Evolutionary conservation across 2,113 vertebrate species (phyloP).

Genomic region (Amblyornis subalaris): DNA sequence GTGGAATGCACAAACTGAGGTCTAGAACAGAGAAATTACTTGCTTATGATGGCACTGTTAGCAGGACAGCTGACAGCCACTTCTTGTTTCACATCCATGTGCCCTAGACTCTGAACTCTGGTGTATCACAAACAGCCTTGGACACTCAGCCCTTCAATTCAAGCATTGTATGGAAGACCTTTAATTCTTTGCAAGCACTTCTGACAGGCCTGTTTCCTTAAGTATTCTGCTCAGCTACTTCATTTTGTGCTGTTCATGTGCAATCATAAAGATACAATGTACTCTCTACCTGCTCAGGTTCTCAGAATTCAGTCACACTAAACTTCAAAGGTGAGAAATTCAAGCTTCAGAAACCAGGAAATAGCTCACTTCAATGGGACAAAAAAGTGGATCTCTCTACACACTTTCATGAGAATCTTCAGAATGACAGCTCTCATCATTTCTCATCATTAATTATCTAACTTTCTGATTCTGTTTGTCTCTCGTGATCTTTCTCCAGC

Average conservation of each 20-base stretch:
- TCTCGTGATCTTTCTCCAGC: not conserved
- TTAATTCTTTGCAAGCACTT: not conserved
- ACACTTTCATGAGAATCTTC: not conserved
- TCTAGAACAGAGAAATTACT: not conserved
- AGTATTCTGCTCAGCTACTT: not conserved
- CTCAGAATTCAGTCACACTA: not conserved
- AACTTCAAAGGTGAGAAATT: not conserved
- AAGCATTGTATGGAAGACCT: not conserved
- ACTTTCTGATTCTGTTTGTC: not conserved
- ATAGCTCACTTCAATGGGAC: not conserved
- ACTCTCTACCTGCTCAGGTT: not conserved
- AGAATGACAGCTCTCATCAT: not conserved
- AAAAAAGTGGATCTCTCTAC: not conserved
- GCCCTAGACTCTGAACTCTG: not conserved
- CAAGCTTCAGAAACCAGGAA: not conserved
- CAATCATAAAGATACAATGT: not conserved
- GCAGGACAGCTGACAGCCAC: not conserved
- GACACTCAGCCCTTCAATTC: not conserved
- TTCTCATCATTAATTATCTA: not conserved
- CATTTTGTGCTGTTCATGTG: not conserved
- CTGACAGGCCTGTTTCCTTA: not conserved
- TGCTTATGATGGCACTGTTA: not conserved
- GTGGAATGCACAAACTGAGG: not conserved
- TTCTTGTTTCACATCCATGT: not conserved
- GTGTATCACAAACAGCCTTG: rapidly evolving